phyloP scores from a whole-genome alignment of 2,797 vertebrate species.

The Furcifer pardalis region DNA sequence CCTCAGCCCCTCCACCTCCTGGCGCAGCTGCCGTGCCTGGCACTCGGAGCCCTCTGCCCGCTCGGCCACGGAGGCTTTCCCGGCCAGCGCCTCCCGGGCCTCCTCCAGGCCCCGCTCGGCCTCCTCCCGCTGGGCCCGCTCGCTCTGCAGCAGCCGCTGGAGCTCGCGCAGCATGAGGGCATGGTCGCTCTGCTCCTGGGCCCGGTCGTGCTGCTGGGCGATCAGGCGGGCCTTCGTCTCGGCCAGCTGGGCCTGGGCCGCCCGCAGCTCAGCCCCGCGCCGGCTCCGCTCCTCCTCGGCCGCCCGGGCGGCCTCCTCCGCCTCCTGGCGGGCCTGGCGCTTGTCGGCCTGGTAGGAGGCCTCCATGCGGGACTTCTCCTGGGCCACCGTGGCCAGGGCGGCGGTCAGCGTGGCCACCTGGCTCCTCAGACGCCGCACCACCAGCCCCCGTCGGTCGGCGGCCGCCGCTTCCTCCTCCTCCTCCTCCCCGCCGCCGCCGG shows the following conservation, averaged over 20 bases:
- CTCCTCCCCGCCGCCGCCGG: too few species aligned
- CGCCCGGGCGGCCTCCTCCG: slow-evolving; percentile 66
- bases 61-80: slow-evolving; percentile 72
- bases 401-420: slow-evolving; percentile 89
- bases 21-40: slow-evolving; percentile 74
- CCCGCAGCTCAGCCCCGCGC: slow-evolving; percentile 76
- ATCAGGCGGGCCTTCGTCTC: slow-evolving; percentile 88
- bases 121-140: slow-evolving; percentile 84
- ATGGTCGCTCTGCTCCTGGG: slow-evolving; percentile 90
- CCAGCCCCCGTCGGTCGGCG: slow-evolving; percentile 67
- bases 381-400: slow-evolving; percentile 89
- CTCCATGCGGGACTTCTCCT: slow-evolving; percentile 96
- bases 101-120: slow-evolving; percentile 85
- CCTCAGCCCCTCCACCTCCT: slow-evolving; percentile 81
- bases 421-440: slow-evolving; percentile 82
- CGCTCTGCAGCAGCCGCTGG: slow-evolving; percentile 88
- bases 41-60: slow-evolving; percentile 77
- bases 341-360: slow-evolving; percentile 92
- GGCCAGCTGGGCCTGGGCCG: slow-evolving; percentile 81
- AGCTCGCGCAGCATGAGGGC: slow-evolving; percentile 90
- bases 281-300: slow-evolving; percentile 65
- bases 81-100: slow-evolving; percentile 69
- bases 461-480: slow-evolving; percentile 72
- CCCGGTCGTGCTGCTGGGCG: slow-evolving; percentile 90
- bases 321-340: slow-evolving; percentile 77